Evolutionary conservation across 2,113 vertebrate genomes (phyloP).

Genomic region (Platanista minor): DNA sequence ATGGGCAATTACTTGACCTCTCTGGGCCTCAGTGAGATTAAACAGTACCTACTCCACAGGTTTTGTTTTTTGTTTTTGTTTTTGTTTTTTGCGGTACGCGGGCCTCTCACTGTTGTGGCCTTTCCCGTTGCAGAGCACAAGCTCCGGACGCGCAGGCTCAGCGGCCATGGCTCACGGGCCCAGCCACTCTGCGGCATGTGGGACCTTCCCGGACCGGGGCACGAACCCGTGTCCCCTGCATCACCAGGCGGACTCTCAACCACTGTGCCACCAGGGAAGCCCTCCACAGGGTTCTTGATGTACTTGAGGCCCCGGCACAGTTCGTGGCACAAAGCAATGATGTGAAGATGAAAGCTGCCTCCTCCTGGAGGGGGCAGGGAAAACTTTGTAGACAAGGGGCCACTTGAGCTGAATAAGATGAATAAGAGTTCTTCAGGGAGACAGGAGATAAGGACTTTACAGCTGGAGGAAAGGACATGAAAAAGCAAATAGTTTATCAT

Average conservation of each 20-base stretch:
- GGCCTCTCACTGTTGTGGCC: too few species aligned
- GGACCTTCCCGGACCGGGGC: too few species aligned
- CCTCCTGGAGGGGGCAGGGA: not conserved
- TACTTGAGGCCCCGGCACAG: not conserved
- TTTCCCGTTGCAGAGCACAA: too few species aligned
- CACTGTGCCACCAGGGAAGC: too few species aligned
- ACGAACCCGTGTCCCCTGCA: too few species aligned
- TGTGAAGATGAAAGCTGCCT: not conserved
- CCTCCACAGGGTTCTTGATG: too few species aligned
- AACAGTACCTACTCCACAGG: not conserved
- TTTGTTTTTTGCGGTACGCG: too few species aligned
- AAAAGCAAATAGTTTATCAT: not conserved
- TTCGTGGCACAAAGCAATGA: not conserved
- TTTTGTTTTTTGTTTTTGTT: too few species aligned
- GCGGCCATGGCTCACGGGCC: too few species aligned
- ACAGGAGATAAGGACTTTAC: not conserved
- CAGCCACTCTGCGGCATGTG: too few species aligned
- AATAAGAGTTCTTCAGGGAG: not conserved
- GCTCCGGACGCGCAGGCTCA: too few species aligned
- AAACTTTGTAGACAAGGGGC: not conserved
- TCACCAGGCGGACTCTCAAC: too few species aligned
- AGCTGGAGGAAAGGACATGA: not conserved
- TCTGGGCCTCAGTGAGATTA: not conserved
- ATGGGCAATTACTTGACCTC: not conserved
- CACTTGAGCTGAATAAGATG: not conserved